A percentile compares a stretch with the other conserved stretches of the same genome.
Conservation (phyloP, 1,140 invertebrate species). For the Euborellia annulipes region DNA sequence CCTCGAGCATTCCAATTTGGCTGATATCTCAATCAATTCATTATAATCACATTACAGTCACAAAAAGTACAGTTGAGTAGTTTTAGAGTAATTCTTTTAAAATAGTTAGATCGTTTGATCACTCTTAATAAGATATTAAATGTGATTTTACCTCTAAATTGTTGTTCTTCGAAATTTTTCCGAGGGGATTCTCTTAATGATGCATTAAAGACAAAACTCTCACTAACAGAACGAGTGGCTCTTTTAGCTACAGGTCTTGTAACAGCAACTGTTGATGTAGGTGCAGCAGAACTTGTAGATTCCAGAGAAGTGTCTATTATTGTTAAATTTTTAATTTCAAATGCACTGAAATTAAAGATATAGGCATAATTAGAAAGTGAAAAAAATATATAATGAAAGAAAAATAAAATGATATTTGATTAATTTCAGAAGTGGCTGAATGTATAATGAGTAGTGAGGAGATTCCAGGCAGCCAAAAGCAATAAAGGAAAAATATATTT, state of each 20-base stretch:
- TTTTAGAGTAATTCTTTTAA: no score
- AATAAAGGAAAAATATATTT: no score
- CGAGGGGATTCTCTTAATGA: constrained; percentile 17
- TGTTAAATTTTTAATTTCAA: constrained; percentile 39
- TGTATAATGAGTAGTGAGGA: no score
- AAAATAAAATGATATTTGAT: constrained; percentile 6
- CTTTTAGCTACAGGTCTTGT: constrained; percentile 38
- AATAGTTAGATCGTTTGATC: constrained; percentile 1
- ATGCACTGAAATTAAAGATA: constrained; percentile 31
- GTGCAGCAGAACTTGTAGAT: constrained; percentile 18
- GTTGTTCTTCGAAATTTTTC: constrained; percentile 7
- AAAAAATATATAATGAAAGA: background rate
- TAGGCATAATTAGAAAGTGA: no score
- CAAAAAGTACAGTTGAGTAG: no score
- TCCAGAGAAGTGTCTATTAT: constrained; percentile 38
- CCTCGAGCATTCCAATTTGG: no score
- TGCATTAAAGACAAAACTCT: constrained; percentile 24
- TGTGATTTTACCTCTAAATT: constrained; percentile 10
- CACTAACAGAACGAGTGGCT: constrained; percentile 31
- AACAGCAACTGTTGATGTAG: constrained; percentile 33
- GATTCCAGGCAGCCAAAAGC: no score
- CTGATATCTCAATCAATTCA: no score
- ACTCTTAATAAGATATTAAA: background rate
- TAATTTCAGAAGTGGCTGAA: no score
- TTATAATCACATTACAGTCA: no score